phyloP scores from a whole-genome alignment of 2,113 vertebrate genomes.

The Tiliqua scincoides region DNA sequence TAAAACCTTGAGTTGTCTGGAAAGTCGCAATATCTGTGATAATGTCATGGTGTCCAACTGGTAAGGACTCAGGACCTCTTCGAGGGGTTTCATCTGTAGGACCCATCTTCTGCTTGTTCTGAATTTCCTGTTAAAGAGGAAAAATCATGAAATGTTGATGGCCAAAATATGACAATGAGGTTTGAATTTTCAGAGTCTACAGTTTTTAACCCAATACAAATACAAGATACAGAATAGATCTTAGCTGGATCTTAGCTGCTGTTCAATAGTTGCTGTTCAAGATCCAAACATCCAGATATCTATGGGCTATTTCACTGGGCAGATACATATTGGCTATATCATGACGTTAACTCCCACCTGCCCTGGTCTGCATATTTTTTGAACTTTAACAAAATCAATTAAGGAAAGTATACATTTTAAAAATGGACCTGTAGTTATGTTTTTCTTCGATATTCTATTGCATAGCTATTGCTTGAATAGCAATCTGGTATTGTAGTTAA shows the following conservation, averaged over 20 bases:
- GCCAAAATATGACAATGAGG: background rate
- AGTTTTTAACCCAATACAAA: background rate
- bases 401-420: background rate
- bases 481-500: background rate
- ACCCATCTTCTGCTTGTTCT: slow-evolving; percentile 94
- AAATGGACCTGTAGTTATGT: background rate
- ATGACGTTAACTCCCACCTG: background rate
- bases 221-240: background rate
- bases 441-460: background rate
- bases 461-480: background rate
- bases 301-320: background rate
- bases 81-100: slow-evolving; percentile 90
- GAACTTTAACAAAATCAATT: background rate
- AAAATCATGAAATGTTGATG: background rate
- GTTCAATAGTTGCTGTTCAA: no score
- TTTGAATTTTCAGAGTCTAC: background rate
- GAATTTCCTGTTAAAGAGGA: slow-evolving; percentile 86
- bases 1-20: slow-evolving; percentile 98
- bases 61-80: slow-evolving; percentile 91
- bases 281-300: background rate
- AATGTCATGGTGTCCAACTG: slow-evolving; percentile 95
- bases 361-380: background rate
- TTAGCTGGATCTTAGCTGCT: background rate
- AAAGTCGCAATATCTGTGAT: slow-evolving; percentile 96
- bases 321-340: no score